Base-by-base conservation (phyloP, 2,888 invertebrate species). In the Troides helena region DNA sequence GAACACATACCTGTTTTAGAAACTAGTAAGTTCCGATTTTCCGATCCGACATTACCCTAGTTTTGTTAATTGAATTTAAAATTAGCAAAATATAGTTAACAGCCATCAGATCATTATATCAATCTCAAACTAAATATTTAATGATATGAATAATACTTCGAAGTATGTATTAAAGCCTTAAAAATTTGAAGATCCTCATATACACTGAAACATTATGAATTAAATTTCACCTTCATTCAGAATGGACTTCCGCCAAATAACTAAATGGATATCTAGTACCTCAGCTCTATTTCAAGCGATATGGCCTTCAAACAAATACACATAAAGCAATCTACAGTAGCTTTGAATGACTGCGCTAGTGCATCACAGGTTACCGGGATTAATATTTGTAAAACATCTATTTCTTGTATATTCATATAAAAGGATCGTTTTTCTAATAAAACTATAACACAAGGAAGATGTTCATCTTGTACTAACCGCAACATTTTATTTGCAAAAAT, bases 241-340 rank as follows among this genome's bases (percentile, higher is more conserved):
- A 36, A 39, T 65, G 61, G 69, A 71, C 58, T 71, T 71, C 67
- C 67, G 70, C 67, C 67, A 71, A 67, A 67, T 65, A 50, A 64
- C 67, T 60, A 63, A 53, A 71, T 65, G 65, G 61, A 65, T 62
- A 65, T 62, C 57, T 61, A 65, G 67, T 57, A 59, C 57, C 30
- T 65, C 64, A 57, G 58, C 46, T 71, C 70, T 71, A 71, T 71
- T 71, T 71, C 67, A 67, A 63, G 63, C 60, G 25, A 36, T 25
- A 64, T 57, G 67, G 50, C 70, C 67, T 70, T 71, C 67, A 56
- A 56, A 23, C 12, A 59, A 64, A 39, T 67, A 14, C 61, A 67
- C 61, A 70, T 61, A 71, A 71, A 67, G 67, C 65, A 57, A 67
- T 53, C 39, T 43, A 23, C 61, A 62, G 59, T 66, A 62, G 58